Percentiles rank a stretch among this genome's conserved stretches.
Conservation (phyloP, 2,113 vertebrate genomes). For the Phrynosoma platyrhinos region DNA sequence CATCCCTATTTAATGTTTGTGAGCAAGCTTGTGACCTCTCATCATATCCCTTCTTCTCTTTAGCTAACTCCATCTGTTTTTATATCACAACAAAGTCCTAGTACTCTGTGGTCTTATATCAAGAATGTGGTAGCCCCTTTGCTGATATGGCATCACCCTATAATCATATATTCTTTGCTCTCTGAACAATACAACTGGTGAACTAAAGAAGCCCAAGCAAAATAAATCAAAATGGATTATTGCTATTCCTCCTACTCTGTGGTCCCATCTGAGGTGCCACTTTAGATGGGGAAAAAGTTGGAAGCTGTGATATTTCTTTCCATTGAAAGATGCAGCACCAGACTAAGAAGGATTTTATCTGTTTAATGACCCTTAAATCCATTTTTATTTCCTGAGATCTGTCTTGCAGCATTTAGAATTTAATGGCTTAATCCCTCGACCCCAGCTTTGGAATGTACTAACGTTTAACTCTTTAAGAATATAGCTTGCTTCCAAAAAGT, state of each 20-base stretch:
- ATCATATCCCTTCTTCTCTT: too few relatives aligned
- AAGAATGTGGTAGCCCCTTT: too few relatives aligned
- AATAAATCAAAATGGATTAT: not conserved
- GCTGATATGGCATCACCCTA: too few relatives aligned
- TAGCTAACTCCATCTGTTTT: too few relatives aligned
- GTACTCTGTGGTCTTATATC: not conserved
- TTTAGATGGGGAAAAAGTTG: not conserved
- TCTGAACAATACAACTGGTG: not conserved
- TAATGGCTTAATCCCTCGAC: not conserved
- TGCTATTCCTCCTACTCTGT: not conserved
- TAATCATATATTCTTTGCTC: not conserved
- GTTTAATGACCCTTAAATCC: slow-evolving; percentile 18
- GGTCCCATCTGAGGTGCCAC: not conserved
- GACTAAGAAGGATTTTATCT: slow-evolving; percentile 27
- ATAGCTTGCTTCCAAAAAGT: not conserved
- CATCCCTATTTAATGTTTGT: too few relatives aligned
- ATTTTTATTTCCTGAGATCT: slow-evolving; percentile 40
- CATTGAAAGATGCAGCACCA: slow-evolving; percentile 26
- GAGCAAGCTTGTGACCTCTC: too few relatives aligned
- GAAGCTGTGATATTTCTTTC: slow-evolving; percentile 13
- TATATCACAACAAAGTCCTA: too few relatives aligned
- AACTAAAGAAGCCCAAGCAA: not conserved
- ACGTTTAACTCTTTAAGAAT: slow-evolving; percentile 3
- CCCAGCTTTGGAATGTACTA: not conserved
- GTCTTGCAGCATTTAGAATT: not conserved